phyloP scores from a whole-genome alignment of 2,113 vertebrate genomes.

The Empidonax traillii region DNA sequence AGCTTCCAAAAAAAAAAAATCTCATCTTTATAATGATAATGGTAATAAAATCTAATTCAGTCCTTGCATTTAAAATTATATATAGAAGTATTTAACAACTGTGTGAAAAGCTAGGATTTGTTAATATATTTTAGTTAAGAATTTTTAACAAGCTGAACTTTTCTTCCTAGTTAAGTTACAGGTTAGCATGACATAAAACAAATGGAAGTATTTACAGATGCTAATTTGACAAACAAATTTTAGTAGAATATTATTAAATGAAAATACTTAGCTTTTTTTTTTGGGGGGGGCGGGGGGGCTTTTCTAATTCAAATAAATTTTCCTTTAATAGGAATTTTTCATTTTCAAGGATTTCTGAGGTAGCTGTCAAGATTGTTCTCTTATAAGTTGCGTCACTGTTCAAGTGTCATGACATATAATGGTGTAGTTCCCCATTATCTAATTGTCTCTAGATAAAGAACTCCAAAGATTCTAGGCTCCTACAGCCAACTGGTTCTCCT shows the following conservation, averaged over 20 bases:
- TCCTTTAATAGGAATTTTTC: neutral
- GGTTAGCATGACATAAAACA: neutral
- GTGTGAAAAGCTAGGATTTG: rapidly evolving
- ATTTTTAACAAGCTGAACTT: rapidly evolving
- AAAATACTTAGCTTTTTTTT: neutral
- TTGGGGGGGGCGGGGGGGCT: rapidly evolving
- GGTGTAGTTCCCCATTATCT: neutral
- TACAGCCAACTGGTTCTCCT: neutral
- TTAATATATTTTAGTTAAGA: neutral
- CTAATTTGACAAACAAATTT: neutral
- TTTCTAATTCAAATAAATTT: neutral
- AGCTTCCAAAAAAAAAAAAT: neutral
- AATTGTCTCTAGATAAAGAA: neutral
- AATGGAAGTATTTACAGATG: neutral
- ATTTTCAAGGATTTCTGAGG: neutral
- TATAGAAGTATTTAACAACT: neutral
- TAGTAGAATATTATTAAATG: neutral
- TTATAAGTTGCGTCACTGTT: neutral
- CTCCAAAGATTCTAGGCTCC: neutral
- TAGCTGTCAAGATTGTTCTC: neutral
- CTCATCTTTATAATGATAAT: neutral
- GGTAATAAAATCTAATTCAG: neutral
- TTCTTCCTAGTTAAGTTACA: neutral
- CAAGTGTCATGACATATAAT: neutral
- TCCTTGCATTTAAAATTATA: neutral